Conservation (phyloP, 2,888 invertebrate genomes). For the Myopa tessellatipennis region DNA sequence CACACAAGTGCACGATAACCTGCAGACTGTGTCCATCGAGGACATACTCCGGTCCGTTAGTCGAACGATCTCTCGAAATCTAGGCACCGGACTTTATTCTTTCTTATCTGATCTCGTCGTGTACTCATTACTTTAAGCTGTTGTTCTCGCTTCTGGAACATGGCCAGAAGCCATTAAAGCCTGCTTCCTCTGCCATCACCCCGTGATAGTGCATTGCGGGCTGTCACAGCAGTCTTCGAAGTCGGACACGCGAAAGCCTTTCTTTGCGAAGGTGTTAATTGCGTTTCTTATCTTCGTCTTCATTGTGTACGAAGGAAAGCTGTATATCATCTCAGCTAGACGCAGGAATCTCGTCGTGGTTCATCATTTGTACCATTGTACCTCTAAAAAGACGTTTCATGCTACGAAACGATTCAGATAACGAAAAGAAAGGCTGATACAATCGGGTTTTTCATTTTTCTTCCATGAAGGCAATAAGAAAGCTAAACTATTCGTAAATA, state of each 20-base stretch:
- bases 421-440: no score
- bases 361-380: background rate
- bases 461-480: no score
- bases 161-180: background rate
- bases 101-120: constrained; percentile 15
- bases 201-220: no score
- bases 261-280: constrained; percentile 25
- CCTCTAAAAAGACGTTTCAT: background rate
- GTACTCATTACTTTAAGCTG: constrained; percentile 23
- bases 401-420: background rate
- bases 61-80: background rate
- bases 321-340: background rate
- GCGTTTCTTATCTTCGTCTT: constrained; percentile 5
- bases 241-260: constrained; percentile 5
- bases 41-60: background rate
- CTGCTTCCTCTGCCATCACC: no score
- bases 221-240: background rate
- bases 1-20: constrained; percentile 6
- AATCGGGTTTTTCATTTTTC: no score
- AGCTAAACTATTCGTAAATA: no score
- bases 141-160: background rate
- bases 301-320: background rate
- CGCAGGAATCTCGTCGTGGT: background rate
- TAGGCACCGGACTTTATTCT: background rate
- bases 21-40: no score